These are phyloP conservation scores for Girardia tigrina DNA, from an alignment of 2,888 invertebrate genomes.

Conservation along the genomic window DNA sequence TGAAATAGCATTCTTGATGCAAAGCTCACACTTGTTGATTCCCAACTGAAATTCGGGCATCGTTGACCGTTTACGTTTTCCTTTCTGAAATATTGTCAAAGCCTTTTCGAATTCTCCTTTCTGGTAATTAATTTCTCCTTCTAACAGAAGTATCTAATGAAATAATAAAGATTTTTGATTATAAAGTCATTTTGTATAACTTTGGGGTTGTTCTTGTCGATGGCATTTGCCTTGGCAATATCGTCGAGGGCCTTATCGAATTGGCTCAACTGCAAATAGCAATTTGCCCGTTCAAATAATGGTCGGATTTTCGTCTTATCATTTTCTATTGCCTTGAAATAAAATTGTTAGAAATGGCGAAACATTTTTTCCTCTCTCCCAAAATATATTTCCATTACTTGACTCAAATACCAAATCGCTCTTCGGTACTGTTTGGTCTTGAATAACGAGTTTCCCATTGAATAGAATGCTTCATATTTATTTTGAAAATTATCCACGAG, in stretches of 20 bases:
- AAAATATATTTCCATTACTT: neutral
- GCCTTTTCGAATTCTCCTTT: constrained; percentile 8
- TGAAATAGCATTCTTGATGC: neutral
- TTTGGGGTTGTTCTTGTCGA: neutral
- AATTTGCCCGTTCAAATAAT: neutral
- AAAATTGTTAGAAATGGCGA: too few relatives aligned
- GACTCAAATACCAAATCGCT: constrained; percentile 6
- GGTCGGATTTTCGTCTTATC: neutral
- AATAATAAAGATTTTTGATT: neutral
- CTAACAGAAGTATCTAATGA: neutral
- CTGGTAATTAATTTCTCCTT: constrained; percentile 15
- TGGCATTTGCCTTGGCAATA: neutral
- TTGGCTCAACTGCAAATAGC: constrained; percentile 2
- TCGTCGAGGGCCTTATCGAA: constrained; percentile 16
- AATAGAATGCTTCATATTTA: constrained; percentile 15
- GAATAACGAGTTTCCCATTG: neutral
- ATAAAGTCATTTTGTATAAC: neutral
- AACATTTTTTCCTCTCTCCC: neutral
- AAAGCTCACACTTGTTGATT: neutral
- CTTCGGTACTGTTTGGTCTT: neutral
- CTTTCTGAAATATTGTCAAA: neutral
- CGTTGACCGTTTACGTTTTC: neutral
- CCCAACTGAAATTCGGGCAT: neutral
- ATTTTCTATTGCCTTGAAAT: constrained; percentile 7
- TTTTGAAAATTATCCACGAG: constrained; percentile 10